Conservation (phyloP, 2,113 vertebrate genomes). For the Notarius lentiginosus region DNA sequence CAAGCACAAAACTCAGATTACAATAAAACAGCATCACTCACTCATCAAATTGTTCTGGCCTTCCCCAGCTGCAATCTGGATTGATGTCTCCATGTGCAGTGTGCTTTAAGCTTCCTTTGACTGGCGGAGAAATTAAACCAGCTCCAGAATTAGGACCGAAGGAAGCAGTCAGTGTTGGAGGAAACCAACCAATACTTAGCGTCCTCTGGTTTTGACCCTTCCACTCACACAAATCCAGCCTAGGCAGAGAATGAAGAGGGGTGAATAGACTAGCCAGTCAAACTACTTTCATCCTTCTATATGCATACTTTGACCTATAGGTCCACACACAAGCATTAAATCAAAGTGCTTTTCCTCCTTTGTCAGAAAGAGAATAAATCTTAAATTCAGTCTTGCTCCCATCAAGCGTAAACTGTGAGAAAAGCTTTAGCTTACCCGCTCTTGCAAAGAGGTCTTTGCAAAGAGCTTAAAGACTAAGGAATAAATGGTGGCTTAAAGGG, state of each 20-base stretch:
- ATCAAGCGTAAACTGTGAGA: background rate
- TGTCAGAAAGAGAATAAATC: background rate
- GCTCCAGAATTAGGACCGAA: background rate
- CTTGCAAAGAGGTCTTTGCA: background rate
- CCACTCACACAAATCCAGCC: conserved; percentile 78
- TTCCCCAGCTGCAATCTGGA: conserved; percentile 63
- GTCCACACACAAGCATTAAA: background rate
- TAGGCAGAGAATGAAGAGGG: conserved; percentile 51
- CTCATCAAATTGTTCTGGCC: conserved; percentile 66
- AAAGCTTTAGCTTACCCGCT: background rate
- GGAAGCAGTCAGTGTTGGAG: conserved; percentile 59
- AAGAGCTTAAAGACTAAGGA: background rate
- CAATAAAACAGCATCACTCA: conserved; percentile 59
- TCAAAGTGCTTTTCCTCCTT: background rate
- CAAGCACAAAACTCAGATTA: background rate
- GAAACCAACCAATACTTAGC: conserved; percentile 77
- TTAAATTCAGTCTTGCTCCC: background rate
- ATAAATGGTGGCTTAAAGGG: conserved; percentile 24
- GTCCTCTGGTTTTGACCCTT: conserved; percentile 84
- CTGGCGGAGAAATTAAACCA: conserved; percentile 66
- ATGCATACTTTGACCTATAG: background rate
- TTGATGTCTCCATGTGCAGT: conserved; percentile 66
- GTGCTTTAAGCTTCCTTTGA: conserved; percentile 73
- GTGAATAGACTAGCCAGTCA: background rate
- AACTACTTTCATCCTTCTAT: background rate